Evolutionary conservation across 1,140 invertebrate species (phyloP).

Genomic region (Drosophila leontia): DNA sequence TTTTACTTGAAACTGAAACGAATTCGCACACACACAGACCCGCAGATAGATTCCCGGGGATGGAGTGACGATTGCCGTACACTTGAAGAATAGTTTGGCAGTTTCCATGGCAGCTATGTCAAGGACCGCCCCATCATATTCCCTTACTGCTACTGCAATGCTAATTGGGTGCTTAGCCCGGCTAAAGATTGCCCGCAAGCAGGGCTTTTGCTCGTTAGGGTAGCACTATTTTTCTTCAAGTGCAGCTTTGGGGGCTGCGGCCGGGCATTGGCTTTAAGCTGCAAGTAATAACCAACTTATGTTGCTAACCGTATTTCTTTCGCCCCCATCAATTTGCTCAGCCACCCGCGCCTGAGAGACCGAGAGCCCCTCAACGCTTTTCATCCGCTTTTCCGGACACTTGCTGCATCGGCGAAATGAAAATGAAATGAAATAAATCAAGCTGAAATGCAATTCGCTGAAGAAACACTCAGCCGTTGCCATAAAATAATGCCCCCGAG

Average conservation of each 20-base stretch:
- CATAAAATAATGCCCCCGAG: constrained; percentile 70
- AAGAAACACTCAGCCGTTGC: constrained; percentile 67
- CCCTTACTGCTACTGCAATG: too few relatives aligned
- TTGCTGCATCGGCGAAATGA: constrained; percentile 63
- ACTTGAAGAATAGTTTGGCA: constrained; percentile 21
- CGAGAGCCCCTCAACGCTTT: constrained; percentile 18
- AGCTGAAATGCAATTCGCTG: constrained; percentile 81
- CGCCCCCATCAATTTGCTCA: constrained; percentile 66
- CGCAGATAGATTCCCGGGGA: constrained; percentile 36
- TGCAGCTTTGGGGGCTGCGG: constrained; percentile 1
- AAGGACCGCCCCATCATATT: not conserved
- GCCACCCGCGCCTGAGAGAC: not conserved
- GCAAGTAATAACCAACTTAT: constrained; percentile 82
- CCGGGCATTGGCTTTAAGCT: constrained; percentile 70
- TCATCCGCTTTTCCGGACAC: constrained; percentile 41
- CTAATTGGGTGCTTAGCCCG: constrained; percentile 1
- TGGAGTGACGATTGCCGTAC: constrained; percentile 40
- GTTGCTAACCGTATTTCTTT: constrained; percentile 79
- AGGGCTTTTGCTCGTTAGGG: not conserved
- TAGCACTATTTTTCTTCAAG: constrained; percentile 9
- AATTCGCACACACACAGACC: constrained; percentile 41
- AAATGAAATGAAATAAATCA: constrained; percentile 82
- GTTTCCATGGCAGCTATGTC: not conserved
- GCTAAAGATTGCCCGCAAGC: not conserved
- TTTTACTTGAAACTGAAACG: constrained; percentile 75